Evolutionary conservation across 2,113 vertebrate genomes (phyloP), one percentile per base, ranked within the genome.

Genomic region (Lasiurus cinereus): DNA sequence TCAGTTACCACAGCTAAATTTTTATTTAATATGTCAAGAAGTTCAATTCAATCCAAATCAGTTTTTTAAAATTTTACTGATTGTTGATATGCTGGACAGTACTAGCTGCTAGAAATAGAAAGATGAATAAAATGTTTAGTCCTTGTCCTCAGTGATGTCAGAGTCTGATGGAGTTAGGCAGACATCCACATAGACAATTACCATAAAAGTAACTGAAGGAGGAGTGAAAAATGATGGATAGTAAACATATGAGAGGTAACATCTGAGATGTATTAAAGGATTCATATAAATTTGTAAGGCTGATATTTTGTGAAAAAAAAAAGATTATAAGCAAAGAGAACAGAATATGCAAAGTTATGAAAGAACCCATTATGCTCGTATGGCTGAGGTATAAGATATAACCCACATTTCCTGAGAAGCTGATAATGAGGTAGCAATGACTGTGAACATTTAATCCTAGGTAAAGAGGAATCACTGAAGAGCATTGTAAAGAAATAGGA

Each of bases 11-110:
- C 73, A 27, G 39, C 31, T 86, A 86, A 93, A 91, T 31, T 90
- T 88, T 93, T 78, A n/a, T 50, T 77, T 31, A 69, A 6, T 39
- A 74, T 27, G 8, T 69, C 33, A 78, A 80, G 31, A 24, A 92
- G 90, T 84, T 96, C 27, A 66, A 84, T 52, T 96, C 13, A n/a
- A 76, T 39, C 43, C 77, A 77, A 18, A 76, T 62, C 16, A 39
- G 16, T 79, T 91, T 69, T 80, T 29, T 14, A 69, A 67, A 62
- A 59, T 43, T 21, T 59, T 76, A 52, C 24, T 29, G 46, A 92
- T 50, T 18, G 59, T 9, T 69, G 72, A 39, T 29, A 79, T 54
- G 36, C 21, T 13, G 50, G 56, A 87, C 12, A 59, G 24, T 29
- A 67, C 27, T 77, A 59, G 33, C 83, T 36, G 27, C 31, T 50